Evolutionary conservation across 2,113 vertebrate genomes (phyloP).

Genomic region (Misgurnus mizolepis): DNA sequence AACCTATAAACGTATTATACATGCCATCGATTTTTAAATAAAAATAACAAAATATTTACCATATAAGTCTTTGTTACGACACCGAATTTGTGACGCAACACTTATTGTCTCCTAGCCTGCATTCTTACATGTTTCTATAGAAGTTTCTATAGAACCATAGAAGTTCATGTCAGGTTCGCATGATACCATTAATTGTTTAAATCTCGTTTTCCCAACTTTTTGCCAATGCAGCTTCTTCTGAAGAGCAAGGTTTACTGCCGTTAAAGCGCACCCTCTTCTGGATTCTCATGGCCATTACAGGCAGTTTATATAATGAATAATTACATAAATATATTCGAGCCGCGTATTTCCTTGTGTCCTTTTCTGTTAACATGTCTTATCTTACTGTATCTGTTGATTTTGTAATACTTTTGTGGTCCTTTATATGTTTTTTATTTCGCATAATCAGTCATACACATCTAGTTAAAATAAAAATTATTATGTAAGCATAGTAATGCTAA

Average conservation of each 20-base stretch:
- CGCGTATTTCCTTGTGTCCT: too few species aligned
- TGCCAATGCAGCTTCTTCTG: not conserved
- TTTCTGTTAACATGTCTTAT: not conserved
- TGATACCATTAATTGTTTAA: not conserved
- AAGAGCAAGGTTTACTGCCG: not conserved
- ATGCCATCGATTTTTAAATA: too few species aligned
- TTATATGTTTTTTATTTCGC: not conserved
- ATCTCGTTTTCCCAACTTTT: not conserved
- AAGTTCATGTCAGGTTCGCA: too few species aligned
- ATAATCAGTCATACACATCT: not conserved
- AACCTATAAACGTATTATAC: not conserved
- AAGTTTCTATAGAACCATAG: too few species aligned
- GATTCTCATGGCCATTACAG: not conserved
- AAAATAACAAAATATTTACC: too few species aligned
- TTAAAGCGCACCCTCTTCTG: slow-evolving; percentile 43
- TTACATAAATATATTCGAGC: not conserved
- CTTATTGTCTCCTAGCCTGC: too few species aligned
- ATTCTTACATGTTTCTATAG: too few species aligned
- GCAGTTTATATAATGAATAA: not conserved
- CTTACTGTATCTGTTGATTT: not conserved
- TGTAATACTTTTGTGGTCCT: not conserved
- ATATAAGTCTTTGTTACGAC: too few species aligned
- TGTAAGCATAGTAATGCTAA: too few species aligned
- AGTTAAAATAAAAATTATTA: too few species aligned
- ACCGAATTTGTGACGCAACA: too few species aligned